phyloP scores from a whole-genome alignment of 2,888 invertebrate genomes.

The Copidosoma aretas region DNA sequence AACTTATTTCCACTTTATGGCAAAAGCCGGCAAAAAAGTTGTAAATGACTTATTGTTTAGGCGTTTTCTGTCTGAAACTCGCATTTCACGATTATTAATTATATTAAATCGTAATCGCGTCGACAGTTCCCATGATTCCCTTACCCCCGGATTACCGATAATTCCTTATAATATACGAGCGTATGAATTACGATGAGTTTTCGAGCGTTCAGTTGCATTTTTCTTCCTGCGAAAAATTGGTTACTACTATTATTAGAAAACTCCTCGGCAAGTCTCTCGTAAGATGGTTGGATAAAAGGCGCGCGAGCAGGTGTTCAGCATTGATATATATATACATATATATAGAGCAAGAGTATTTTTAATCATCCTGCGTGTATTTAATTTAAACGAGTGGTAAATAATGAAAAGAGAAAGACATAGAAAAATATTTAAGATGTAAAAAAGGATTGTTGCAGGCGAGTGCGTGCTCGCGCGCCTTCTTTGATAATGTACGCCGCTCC shows the following conservation, averaged over 20 bases:
- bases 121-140: slow-evolving; percentile 17
- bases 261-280: slow-evolving; percentile 27
- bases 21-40: too few species aligned
- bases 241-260: slow-evolving; percentile 3
- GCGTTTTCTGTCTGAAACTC: slow-evolving; percentile 38
- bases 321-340: background rate
- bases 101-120: background rate
- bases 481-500: slow-evolving; percentile 21
- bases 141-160: too few species aligned
- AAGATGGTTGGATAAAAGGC: slow-evolving; percentile 21
- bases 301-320: slow-evolving; percentile 23
- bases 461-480: slow-evolving; percentile 29
- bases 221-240: slow-evolving; percentile 34
- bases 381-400: slow-evolving; percentile 21
- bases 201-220: slow-evolving; percentile 34
- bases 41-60: too few species aligned
- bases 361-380: slow-evolving; percentile 29
- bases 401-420: slow-evolving; percentile 23
- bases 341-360: slow-evolving; percentile 26
- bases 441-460: slow-evolving; percentile 5
- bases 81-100: slow-evolving; percentile 14
- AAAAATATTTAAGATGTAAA: slow-evolving; percentile 14
- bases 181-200: slow-evolving; percentile 17
- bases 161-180: slow-evolving; percentile 15
- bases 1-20: too few species aligned